Conservation (phyloP, 2,113 vertebrate species). For the Nyctibius bracteatus region DNA sequence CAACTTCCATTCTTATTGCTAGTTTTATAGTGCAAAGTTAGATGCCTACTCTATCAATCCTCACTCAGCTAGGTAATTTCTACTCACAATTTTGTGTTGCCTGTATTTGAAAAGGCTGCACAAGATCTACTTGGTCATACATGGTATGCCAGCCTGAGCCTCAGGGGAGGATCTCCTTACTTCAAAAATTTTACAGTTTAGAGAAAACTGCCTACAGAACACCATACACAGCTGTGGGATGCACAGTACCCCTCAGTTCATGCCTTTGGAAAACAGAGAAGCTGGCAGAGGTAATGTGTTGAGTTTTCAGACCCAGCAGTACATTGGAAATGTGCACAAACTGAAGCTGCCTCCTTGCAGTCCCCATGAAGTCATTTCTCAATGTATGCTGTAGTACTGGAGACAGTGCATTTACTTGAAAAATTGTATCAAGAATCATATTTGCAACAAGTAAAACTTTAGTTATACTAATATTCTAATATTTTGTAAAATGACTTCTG, state of each 20-base stretch:
- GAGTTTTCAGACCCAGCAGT: neutral
- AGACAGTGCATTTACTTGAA: neutral
- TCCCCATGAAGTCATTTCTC: neutral
- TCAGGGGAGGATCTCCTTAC: neutral
- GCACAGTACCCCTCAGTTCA: neutral
- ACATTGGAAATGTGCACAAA: neutral
- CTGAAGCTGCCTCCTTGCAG: neutral
- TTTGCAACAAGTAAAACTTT: neutral
- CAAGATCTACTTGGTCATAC: neutral
- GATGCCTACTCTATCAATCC: neutral
- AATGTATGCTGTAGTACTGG: neutral
- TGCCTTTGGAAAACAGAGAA: neutral
- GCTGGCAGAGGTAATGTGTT: neutral
- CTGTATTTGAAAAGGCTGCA: neutral
- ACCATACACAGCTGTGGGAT: fast-evolving
- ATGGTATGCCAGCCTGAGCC: neutral
- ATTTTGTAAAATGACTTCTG: neutral
- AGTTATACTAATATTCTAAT: neutral
- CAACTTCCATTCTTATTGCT: neutral
- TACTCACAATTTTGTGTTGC: neutral
- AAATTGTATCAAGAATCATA: neutral
- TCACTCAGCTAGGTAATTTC: neutral
- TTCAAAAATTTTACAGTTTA: neutral
- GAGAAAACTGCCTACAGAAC: neutral
- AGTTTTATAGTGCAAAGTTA: neutral